Evolutionary conservation across 2,888 invertebrate species (phyloP).

Genomic region (Plemyria rubiginata): DNA sequence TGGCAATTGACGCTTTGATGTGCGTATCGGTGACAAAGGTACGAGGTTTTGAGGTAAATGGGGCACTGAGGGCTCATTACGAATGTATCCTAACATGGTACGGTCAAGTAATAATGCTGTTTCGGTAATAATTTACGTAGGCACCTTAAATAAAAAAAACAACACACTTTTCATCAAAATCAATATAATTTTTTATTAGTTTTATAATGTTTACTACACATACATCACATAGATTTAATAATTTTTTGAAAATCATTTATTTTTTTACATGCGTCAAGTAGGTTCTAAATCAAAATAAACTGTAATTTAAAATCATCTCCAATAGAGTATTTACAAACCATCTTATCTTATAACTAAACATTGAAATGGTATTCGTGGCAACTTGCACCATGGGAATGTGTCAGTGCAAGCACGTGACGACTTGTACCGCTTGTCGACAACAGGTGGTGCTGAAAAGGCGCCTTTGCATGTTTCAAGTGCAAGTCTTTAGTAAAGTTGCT

Average conservation of each 20-base stretch:
- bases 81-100: too few species aligned
- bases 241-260: too few species aligned
- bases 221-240: too few species aligned
- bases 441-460: constrained; percentile 33
- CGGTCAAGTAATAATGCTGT: too few species aligned
- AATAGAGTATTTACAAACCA: background rate
- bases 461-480: constrained; percentile 24
- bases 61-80: background rate
- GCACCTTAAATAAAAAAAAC: too few species aligned
- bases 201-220: too few species aligned
- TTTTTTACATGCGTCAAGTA: too few species aligned
- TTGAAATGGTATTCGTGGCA: constrained; percentile 13
- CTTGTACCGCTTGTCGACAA: constrained; percentile 31
- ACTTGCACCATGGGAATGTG: constrained; percentile 19
- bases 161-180: too few species aligned
- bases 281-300: too few species aligned
- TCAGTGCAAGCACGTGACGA: constrained; percentile 33
- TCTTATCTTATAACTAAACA: constrained; percentile 3
- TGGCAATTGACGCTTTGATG: constrained; percentile 37
- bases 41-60: background rate
- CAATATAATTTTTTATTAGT: too few species aligned
- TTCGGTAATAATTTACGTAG: too few species aligned
- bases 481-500: too few species aligned
- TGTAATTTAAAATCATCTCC: background rate
- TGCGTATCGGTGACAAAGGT: constrained; percentile 22